Base-by-base conservation (phyloP, 2,113 vertebrate genomes). In the Muntiacus reevesi region DNA sequence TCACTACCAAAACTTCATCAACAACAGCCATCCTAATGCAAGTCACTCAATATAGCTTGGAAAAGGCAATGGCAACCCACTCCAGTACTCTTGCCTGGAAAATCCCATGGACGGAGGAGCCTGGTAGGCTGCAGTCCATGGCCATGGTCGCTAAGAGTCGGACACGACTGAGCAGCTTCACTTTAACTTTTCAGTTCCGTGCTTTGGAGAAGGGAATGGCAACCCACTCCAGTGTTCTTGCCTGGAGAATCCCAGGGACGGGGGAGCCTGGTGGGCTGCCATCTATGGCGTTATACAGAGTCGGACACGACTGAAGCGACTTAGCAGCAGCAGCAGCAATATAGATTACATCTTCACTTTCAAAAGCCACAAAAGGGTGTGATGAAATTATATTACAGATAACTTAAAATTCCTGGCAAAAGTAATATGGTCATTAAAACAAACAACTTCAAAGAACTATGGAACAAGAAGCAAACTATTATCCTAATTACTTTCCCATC, bases 381-480 rank as follows among this genome's bases (percentile, higher is more conserved):
- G 12, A 50, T 93, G 40, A 59, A 84, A 79, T 89, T 95, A 36
- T 30, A 91, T 36, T 47, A 87, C 19, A 87, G 50, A 17, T 60
- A 15, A 78, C 59, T 25, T 78, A 60, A 87, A 95, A 87, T 90
- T 79, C 33, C 33, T 89, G 19, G 6, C 15, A 88, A 96, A 95
- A 81, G 33, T 43, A 90, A 97, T 28, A 40, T 62, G 87, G 52
- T 57, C 52, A 57, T 25, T 55, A 62, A 82, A 91, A 57, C 14
- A 84, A 83, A 84, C 28, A 71, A 87, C 15, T 94, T 79, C 55
- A 50, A 91, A 88, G 36, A 96, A 91, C 28, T 62, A 84, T 52
- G 14, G 43, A 55, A 92, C 45, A 13, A 19, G 87, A 85, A 87
- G 27, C 27, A 86, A 90, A 57, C 8, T 36, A 30, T 76, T 59